Evolutionary conservation across 2,113 vertebrate species (phyloP), one percentile per base, ranked within the genome.

Genomic region (Corvus hawaiiensis): DNA sequence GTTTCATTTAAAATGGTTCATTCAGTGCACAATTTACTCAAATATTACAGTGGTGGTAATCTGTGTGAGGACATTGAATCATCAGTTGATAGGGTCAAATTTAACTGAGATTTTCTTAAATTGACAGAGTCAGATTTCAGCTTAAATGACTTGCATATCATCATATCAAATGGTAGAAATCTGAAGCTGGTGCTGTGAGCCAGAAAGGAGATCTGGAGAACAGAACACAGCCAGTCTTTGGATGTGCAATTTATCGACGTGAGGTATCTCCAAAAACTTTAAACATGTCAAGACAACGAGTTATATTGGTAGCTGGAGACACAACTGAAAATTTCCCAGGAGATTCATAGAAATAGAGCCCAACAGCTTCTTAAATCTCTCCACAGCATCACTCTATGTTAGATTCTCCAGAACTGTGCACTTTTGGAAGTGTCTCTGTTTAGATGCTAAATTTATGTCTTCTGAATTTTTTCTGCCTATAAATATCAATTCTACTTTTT

Each of bases 21-120:
- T 94, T 96, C 74, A 71, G 63, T 51, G 92, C 95, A 91, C 28
- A 77, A 87, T 59, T 90, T 71, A 73, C 41, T 94, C 68, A 87
- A 79, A 54, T 63, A 59, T 43, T 82, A 41, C 66, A 73, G 83
- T 72, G 54, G 21, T 6, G 85, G 32, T 67, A 90, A 82, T 89
- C 69, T 89, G 59, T 52, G 77, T 59, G 76, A 87, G 61, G 80
- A 84, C 30, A 89, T n/a, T 75, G 79, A 95, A 71, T 32, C 30
- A 79, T 64, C 62, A 80, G 33, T 14, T 85, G 55, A 49, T 59
- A 77, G 54, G 81, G 68, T 93, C 77, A 86, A 56, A 81, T 69
- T 82, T 80, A 93, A 73, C 71, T 44, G 83, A 87, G 39, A 78
- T 85, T 75, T 84, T 37, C 56, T 61, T 73, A 78, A 68, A 26